Percentiles rank a stretch among this genome's conserved stretches.
Evolutionary conservation across 2,797 vertebrate species (phyloP).

Genomic region (Catamblyrhynchus diadema): DNA sequence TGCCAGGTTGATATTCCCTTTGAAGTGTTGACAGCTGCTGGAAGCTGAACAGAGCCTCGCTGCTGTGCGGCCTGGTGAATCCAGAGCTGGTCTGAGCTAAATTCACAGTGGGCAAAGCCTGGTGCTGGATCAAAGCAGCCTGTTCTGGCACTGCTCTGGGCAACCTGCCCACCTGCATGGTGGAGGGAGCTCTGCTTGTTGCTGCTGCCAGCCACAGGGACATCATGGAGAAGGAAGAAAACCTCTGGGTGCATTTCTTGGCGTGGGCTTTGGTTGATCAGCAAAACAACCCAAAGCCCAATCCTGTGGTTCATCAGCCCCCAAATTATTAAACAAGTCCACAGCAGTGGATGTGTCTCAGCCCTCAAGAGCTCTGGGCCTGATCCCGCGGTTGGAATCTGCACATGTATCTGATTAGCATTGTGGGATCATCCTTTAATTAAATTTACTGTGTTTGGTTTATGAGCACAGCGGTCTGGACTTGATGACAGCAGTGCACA

Average conservation of each 20-base stretch:
- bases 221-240: not conserved
- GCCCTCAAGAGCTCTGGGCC: not conserved
- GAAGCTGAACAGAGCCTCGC: not conserved
- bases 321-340: not conserved
- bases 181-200: not conserved
- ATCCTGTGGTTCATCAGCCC: not conserved
- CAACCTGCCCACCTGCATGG: not conserved
- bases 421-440: slow-evolving; percentile 43
- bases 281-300: not conserved
- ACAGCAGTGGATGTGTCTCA: not conserved
- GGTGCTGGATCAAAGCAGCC: not conserved
- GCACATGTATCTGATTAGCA: slow-evolving; percentile 26
- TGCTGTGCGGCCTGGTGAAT: not conserved
- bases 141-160: not conserved
- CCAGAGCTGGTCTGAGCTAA: not conserved
- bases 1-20: not conserved
- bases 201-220: not conserved
- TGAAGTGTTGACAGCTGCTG: not conserved
- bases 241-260: not conserved
- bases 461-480: slow-evolving; percentile 18
- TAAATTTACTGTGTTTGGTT: slow-evolving; percentile 45
- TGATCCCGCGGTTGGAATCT: not conserved
- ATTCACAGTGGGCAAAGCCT: not conserved
- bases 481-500: slow-evolving; percentile 42
- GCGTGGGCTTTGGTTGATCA: not conserved